A percentile compares a stretch with the other conserved stretches of the same genome.
phyloP scores from a whole-genome alignment of 1,140 invertebrate genomes.

The Cydia strobilella region DNA sequence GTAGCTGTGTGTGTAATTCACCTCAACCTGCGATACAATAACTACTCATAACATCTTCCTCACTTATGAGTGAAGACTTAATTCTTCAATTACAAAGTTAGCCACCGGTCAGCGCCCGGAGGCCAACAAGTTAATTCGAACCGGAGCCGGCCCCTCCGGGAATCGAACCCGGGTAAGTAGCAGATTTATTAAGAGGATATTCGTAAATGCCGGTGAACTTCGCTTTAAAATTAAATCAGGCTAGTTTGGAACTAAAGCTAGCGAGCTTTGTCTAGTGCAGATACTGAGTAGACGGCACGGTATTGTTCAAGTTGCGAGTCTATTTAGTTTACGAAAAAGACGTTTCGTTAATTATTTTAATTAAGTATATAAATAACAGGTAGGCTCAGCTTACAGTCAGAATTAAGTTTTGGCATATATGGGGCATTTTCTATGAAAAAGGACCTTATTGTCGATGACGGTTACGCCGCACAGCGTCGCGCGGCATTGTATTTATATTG shows the following conservation, averaged over 20 bases:
- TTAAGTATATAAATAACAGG: too few species aligned
- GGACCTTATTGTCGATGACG: too few species aligned
- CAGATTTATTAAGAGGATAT: conserved; percentile 74
- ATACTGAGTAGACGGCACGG: conserved; percentile 38
- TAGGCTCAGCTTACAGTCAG: too few species aligned
- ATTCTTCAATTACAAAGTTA: conserved; percentile 50
- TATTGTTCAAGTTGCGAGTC: conserved; percentile 14
- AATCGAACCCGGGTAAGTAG: conserved; percentile 65
- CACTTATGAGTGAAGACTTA: conserved; percentile 45
- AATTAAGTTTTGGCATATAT: too few species aligned
- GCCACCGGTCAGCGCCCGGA: conserved; percentile 56
- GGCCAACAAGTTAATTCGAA: conserved; percentile 66
- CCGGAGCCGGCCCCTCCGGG: conserved; percentile 55
- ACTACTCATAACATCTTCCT: conserved; percentile 5
- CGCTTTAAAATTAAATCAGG: conserved; percentile 71
- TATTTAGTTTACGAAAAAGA: background rate
- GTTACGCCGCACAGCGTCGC: too few species aligned
- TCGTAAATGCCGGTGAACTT: conserved; percentile 58
- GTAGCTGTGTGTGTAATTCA: too few species aligned
- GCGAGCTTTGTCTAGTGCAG: conserved; percentile 50
- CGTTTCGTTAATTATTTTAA: too few species aligned
- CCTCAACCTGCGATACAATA: background rate
- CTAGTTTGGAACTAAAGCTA: conserved; percentile 60
- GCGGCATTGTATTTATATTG: too few species aligned
- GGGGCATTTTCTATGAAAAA: too few species aligned